These are phyloP conservation scores for Bradypodion pumilum DNA, from an alignment of 2,797 vertebrate species.

Conservation along the genomic window DNA sequence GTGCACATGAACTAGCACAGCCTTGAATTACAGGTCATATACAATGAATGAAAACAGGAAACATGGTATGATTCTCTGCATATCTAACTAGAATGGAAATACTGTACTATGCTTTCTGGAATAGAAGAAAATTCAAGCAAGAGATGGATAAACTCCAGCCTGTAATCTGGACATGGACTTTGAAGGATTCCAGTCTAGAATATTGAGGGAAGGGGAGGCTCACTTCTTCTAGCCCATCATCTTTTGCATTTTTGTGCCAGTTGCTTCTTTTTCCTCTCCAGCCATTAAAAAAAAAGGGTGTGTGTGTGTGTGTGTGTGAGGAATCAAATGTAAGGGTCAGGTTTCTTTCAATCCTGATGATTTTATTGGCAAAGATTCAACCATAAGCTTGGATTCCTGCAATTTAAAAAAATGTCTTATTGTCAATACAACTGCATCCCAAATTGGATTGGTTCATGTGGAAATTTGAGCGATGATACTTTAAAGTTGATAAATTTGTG, in stretches of 20 bases:
- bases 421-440: neutral
- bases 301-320: too few species aligned
- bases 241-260: neutral
- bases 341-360: neutral
- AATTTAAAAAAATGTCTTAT: neutral
- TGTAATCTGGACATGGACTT: neutral
- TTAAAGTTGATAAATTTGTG: too few species aligned
- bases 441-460: neutral
- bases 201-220: neutral
- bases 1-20: slow-evolving; percentile 57
- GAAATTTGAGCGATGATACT: neutral
- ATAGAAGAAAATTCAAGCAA: neutral
- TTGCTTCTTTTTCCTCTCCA: neutral
- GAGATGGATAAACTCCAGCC: neutral
- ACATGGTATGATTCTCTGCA: slow-evolving; percentile 13
- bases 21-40: slow-evolving; percentile 48
- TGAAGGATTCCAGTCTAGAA: too few species aligned
- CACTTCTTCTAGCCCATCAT: neutral
- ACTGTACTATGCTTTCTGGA: slow-evolving; percentile 28
- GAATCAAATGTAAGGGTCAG: neutral
- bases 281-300: neutral
- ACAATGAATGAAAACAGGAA: slow-evolving; percentile 34
- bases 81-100: slow-evolving; percentile 59
- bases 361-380: neutral
- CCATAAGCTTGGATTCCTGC: neutral